phyloP scores from a whole-genome alignment of 2,113 vertebrate species.

The Prolemur simus region DNA sequence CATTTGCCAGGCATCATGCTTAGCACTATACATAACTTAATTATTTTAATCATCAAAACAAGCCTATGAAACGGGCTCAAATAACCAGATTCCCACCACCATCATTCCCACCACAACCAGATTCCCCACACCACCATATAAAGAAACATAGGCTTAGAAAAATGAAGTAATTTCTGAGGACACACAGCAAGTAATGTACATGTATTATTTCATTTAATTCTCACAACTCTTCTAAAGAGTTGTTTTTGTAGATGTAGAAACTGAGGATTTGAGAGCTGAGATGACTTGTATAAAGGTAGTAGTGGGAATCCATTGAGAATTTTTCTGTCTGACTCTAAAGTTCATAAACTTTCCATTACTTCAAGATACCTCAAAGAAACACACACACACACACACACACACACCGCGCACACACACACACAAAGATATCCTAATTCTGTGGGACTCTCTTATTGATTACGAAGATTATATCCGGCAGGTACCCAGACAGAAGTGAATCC shows the following conservation, averaged over 20 bases:
- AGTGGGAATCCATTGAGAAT: neutral
- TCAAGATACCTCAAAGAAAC: neutral
- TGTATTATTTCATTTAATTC: too few relatives aligned
- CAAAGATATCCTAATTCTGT: neutral
- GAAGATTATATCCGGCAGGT: neutral
- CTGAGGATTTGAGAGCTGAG: neutral
- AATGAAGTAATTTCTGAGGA: neutral
- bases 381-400: neutral
- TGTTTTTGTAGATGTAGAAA: neutral
- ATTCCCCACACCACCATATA: fast-evolving
- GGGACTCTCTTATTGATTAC: neutral
- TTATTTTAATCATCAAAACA: neutral
- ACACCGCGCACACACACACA: neutral
- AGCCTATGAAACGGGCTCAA: neutral
- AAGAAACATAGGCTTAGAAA: neutral
- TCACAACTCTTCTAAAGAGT: neutral
- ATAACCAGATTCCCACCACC: too few relatives aligned
- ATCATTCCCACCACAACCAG: too few relatives aligned
- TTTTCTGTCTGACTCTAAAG: neutral
- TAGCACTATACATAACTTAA: neutral
- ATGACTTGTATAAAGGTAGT: neutral
- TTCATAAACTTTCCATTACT: neutral
- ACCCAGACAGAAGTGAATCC: neutral
- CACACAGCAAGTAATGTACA: too few relatives aligned
- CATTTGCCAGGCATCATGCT: too few relatives aligned